Base-by-base conservation (phyloP, 1,140 invertebrate species). In the Brachionus asplanchnoidis region DNA sequence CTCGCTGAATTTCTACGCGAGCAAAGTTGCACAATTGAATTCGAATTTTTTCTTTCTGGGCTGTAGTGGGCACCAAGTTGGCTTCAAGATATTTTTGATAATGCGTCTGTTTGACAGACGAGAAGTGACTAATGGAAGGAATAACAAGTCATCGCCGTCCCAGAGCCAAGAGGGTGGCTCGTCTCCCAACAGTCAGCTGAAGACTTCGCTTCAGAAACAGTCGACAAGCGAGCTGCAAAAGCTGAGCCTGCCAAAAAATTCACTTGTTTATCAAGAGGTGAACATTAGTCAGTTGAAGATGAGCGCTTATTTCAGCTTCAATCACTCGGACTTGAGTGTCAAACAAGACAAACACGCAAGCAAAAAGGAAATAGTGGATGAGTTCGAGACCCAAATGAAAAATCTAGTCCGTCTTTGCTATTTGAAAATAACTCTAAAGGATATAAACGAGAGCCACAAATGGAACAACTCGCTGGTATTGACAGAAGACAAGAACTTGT, bases 381-480 rank as follows among this genome's bases (percentile, higher is more conserved):
- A 77, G 1, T 77, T 77, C 26, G 44, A 77, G 23, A 11, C 23
- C 1, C 9, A 77, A 77, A 50, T 77, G 9, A 46, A 46, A 11
- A 46, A 9, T 36, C 12, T 50, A 14, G n/a, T 77, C 8, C 17
- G 26, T 3, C 9, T 77, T 14, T 26, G 42, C 11, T 77, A 82
- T 65, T 40, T 82, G 12, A 65, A 60, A 46, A 7, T 82, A 12
- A 65, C 53, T 23, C 14, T 82, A 0, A 82, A 82, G 17, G 79
- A 82, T 7, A 60, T 82, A 32, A 40, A 65, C 28, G 79, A 82
- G 6, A 82, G 28, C 1, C 79, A 56, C 12, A 60, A 44, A 65
- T 82, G 79, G 79, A 82, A 82, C 42, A 82, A 68, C 26, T 68
- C n/a, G 3, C 42, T 82, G n/a, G 2, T 28, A 23, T 26, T 82